Evolutionary conservation across 2,888 invertebrate genomes (phyloP).

Genomic region (Sphinx pinastri): DNA sequence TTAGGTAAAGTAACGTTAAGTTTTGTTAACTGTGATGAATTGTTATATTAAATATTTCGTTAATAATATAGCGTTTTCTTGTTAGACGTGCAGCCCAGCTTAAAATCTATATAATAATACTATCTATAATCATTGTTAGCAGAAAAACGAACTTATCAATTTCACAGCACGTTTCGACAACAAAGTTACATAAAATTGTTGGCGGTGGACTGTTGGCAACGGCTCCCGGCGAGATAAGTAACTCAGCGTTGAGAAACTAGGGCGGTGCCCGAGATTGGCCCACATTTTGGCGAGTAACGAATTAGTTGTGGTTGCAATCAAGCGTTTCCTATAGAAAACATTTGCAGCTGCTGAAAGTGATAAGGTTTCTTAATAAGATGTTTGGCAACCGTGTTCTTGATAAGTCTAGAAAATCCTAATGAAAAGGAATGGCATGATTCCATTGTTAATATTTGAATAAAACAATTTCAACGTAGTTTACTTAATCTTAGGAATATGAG

Average conservation of each 20-base stretch:
- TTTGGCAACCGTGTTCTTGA: slow-evolving; percentile 33
- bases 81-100: slow-evolving; percentile 7
- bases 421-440: neutral
- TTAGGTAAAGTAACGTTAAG: slow-evolving; percentile 55
- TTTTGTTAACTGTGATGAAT: slow-evolving; percentile 70
- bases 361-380: slow-evolving; percentile 64
- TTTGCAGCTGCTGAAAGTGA: slow-evolving; percentile 68
- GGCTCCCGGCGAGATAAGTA: slow-evolving; percentile 75
- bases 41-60: slow-evolving; percentile 58
- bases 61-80: slow-evolving; percentile 30
- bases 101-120: neutral
- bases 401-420: slow-evolving; percentile 21
- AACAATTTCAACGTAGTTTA: neutral
- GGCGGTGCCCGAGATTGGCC: slow-evolving; percentile 76
- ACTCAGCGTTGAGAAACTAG: slow-evolving; percentile 79
- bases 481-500: too few relatives aligned
- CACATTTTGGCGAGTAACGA: slow-evolving; percentile 70
- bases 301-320: slow-evolving; percentile 77
- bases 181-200: slow-evolving; percentile 79
- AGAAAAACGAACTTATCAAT: slow-evolving; percentile 67
- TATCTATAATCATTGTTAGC: slow-evolving; percentile 35
- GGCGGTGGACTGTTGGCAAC: slow-evolving; percentile 73
- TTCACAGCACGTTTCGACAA: slow-evolving; percentile 78
- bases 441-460: neutral
- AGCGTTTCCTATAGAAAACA: slow-evolving; percentile 72